Evolutionary conservation across 1,140 invertebrate species (phyloP).

Genomic region (Psilanteris sp.): DNA sequence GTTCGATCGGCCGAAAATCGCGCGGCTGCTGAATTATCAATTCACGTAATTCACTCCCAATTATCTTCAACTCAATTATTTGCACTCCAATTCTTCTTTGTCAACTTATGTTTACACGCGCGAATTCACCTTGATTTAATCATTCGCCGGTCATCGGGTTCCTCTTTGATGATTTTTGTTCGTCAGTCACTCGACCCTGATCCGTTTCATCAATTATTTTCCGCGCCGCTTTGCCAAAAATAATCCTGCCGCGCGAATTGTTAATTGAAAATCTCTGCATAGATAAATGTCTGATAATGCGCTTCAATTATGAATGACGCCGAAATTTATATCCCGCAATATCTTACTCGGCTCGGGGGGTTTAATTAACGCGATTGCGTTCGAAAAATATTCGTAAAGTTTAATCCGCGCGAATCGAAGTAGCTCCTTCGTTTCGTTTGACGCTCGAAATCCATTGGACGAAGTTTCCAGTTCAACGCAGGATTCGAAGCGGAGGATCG

Average conservation of each 20-base stretch:
- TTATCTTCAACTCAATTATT: too few relatives aligned
- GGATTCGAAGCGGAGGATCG: constrained; percentile 29
- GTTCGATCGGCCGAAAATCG: too few relatives aligned
- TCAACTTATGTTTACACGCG: too few relatives aligned
- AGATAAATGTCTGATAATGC: constrained; percentile 9
- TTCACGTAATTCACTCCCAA: too few relatives aligned
- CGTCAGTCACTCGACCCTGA: too few relatives aligned
- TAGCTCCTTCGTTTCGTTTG: constrained; percentile 42
- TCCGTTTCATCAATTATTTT: too few relatives aligned
- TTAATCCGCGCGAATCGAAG: constrained; percentile 34
- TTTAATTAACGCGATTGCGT: constrained; percentile 16
- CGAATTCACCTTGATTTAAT: too few relatives aligned
- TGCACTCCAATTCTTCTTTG: too few relatives aligned
- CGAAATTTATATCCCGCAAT: background rate
- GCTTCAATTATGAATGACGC: background rate
- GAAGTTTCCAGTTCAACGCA: constrained; percentile 28
- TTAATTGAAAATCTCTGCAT: constrained; percentile 1
- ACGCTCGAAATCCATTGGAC: constrained; percentile 34
- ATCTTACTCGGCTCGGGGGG: background rate
- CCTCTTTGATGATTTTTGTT: too few relatives aligned
- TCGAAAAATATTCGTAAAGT: constrained; percentile 20
- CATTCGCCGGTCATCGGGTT: too few relatives aligned
- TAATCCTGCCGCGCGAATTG: background rate
- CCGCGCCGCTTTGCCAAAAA: too few relatives aligned
- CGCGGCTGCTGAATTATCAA: too few relatives aligned